Base-by-base conservation (phyloP, 1,140 invertebrate species). In the Belonocnema kinseyi region DNA sequence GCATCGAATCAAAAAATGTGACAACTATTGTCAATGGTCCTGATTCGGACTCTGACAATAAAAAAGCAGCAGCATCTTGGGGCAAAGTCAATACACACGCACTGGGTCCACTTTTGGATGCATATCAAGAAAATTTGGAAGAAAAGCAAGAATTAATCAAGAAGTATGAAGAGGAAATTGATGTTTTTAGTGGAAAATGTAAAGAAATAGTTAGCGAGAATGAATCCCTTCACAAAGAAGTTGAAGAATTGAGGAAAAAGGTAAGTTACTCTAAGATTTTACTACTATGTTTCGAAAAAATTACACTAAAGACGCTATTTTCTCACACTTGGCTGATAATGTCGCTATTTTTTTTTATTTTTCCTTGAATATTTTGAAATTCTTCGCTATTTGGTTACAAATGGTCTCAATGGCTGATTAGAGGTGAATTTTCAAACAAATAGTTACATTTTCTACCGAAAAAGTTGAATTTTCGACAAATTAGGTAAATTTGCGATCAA, bases 111-210 rank as follows among this genome's bases (percentile, higher is more conserved):
- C 88, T 95, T 19, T 86, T 95, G 21, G 92, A 95, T 84, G 94
- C 95, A 46, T 95, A 95, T 80, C 92, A 95, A 79, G 94, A 95
- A 81, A 93, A 93, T 19, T 86, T 95, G 16, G 86, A 85, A 3
- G 95, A 95, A 83, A 95, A 95, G 85, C 92, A 94, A 21, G 92
- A 94, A 26, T 89, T 95, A 26, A 92, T 95, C 66, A 83, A 90
- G 10, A 91, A 92, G 75, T 95, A 94, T 73, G 93, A 93, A 80
- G 84, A 88, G 2, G 93, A 94, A 83, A 91, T 95, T 54, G 92
- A 93, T 26, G 83, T 90, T n/a, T 95, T 95, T 80, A 93, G 93
- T 54, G 91, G 89, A 2, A 93, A 93, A 86, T 88, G 93, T 50
- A 94, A 94, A 85, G 91, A 93, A 75, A 89, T 95, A 51, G 79